These are phyloP conservation scores for Ardeotis arabs DNA, from an alignment of 2,113 vertebrate species.

Conservation along the genomic window DNA sequence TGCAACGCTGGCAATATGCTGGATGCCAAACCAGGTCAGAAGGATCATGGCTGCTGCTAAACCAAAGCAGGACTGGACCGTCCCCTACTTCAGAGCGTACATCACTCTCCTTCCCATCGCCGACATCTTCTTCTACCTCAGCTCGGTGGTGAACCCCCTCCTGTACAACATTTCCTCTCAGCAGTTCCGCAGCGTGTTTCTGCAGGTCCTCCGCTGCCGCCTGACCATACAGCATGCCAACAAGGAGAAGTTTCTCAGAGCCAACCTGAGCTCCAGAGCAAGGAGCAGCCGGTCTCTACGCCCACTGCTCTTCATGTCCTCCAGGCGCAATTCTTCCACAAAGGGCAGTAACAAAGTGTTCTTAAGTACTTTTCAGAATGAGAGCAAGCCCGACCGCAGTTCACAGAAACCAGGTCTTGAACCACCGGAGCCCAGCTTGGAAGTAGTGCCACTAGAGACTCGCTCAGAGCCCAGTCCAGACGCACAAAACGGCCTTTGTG, in stretches of 20 bases:
- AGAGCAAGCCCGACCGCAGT: neutral
- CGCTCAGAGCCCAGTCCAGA: neutral
- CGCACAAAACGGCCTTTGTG: slow-evolving; percentile 40
- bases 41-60: slow-evolving; percentile 87
- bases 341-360: slow-evolving; percentile 16
- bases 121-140: slow-evolving; percentile 93
- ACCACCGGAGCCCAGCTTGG: neutral
- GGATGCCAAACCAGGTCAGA: slow-evolving; percentile 92
- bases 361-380: slow-evolving; percentile 70
- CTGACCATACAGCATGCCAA: slow-evolving; percentile 84
- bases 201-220: slow-evolving; percentile 86
- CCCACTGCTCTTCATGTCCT: slow-evolving; percentile 64
- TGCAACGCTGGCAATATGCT: slow-evolving; percentile 84
- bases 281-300: slow-evolving; percentile 32
- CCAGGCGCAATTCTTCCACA: slow-evolving; percentile 12
- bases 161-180: slow-evolving; percentile 93
- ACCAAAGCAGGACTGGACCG: slow-evolving; percentile 86
- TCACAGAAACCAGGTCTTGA: neutral
- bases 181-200: slow-evolving; percentile 89
- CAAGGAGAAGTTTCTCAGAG: slow-evolving; percentile 68
- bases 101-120: slow-evolving; percentile 85
- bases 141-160: slow-evolving; percentile 93
- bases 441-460: neutral
- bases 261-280: neutral
- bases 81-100: slow-evolving; percentile 81